These are phyloP conservation scores for Toxotes lorentzi DNA, from an alignment of 2,797 vertebrate genomes.

Conservation along the genomic window DNA sequence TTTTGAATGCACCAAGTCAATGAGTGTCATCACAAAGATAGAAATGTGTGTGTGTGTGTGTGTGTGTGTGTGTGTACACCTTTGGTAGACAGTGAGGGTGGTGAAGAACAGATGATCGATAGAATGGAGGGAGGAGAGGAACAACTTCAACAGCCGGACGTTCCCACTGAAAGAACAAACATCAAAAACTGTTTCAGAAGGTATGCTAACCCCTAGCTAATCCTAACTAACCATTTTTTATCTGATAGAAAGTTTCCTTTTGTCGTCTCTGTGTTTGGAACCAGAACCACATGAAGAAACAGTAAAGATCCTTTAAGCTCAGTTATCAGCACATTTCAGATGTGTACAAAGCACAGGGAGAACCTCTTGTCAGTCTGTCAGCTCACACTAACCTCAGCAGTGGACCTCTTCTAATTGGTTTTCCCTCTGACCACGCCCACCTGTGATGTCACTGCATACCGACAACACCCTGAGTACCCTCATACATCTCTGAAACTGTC, in stretches of 20 bases:
- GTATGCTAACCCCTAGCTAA: too few species aligned
- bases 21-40: too few species aligned
- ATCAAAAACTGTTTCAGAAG: not conserved
- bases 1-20: too few species aligned
- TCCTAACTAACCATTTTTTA: too few species aligned
- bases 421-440: not conserved
- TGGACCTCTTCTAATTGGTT: not conserved
- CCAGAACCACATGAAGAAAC: not conserved
- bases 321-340: not conserved
- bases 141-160: conserved; percentile 47
- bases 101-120: conserved; percentile 40
- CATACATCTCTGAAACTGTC: not conserved
- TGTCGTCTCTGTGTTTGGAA: too few species aligned
- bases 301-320: not conserved
- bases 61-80: conserved; percentile 19
- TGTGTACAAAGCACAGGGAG: too few species aligned
- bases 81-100: conserved; percentile 38
- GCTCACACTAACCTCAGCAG: too few species aligned
- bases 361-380: too few species aligned
- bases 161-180: conserved; percentile 61
- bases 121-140: conserved; percentile 40
- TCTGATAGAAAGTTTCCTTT: too few species aligned
- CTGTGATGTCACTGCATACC: not conserved
- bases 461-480: not conserved
- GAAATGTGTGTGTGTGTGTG: not conserved